Conservation (phyloP, 2,797 vertebrate species). For the Vespertilio murinus region DNA sequence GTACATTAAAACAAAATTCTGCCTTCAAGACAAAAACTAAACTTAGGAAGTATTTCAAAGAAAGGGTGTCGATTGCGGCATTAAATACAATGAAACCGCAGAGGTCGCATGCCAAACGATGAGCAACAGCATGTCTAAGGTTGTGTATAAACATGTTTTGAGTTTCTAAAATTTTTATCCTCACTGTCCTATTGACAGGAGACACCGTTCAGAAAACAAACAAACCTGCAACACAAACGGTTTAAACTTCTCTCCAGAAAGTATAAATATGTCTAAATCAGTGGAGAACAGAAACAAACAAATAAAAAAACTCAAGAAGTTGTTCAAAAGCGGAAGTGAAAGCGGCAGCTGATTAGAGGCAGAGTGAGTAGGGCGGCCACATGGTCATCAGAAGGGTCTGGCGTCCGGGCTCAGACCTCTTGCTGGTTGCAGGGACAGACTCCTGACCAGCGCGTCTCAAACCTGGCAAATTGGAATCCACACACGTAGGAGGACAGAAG, state of each 20-base stretch:
- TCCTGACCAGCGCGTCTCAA: not conserved
- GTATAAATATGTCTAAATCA: not conserved
- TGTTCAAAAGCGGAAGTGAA: not conserved
- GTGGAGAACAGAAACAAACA: not conserved
- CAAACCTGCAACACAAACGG: not conserved
- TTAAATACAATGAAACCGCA: slow-evolving; percentile 19
- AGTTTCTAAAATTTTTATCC: slow-evolving; percentile 19
- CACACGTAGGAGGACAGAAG: not conserved
- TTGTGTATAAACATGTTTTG: slow-evolving; percentile 23
- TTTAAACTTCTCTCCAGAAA: slow-evolving; percentile 14
- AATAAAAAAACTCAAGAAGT: not conserved
- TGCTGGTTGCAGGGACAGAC: not conserved
- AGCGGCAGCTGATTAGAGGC: not conserved
- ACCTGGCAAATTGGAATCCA: not conserved
- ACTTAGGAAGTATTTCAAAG: slow-evolving; percentile 15
- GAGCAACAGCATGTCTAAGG: not conserved
- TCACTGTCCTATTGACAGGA: not conserved
- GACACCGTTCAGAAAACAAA: not conserved
- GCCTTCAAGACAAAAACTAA: slow-evolving; percentile 35
- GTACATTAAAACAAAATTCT: not conserved
- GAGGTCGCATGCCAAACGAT: slow-evolving; percentile 1
- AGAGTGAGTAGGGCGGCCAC: fast-evolving
- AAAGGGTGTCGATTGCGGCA: slow-evolving; percentile 11
- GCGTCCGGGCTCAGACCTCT: not conserved
- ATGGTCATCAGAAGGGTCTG: fast-evolving